A percentile compares a stretch with the other conserved stretches of the same genome.
Conservation (phyloP, 2,888 invertebrate species). For the Drosophila macrothrix region DNA sequence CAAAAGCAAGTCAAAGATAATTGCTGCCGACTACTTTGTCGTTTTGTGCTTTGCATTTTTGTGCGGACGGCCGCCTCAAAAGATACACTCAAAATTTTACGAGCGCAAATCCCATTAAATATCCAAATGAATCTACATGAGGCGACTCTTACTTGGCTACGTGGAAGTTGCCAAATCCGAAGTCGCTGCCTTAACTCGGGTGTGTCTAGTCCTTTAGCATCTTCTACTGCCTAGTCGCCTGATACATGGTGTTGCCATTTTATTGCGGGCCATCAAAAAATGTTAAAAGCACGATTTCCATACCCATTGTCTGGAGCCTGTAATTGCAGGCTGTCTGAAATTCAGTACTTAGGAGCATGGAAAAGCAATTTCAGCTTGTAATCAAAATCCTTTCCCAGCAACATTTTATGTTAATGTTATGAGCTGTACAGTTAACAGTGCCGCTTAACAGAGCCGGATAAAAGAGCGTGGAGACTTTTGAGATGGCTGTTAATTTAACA, state of each 20-base stretch:
- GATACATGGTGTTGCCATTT: conserved; percentile 42
- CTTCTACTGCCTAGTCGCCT: conserved; percentile 30
- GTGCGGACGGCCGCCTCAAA: conserved; percentile 18
- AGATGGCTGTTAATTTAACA: conserved; percentile 14
- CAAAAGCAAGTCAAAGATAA: conserved; percentile 76
- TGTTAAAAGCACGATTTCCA: conserved; percentile 62
- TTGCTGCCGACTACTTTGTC: conserved; percentile 68
- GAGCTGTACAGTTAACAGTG: conserved; percentile 6
- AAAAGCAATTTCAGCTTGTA: conserved; percentile 20
- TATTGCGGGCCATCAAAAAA: conserved; percentile 71
- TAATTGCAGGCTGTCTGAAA: conserved; percentile 57
- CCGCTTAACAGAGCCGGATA: neutral
- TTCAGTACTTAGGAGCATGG: conserved; percentile 11
- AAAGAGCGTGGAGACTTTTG: conserved; percentile 63
- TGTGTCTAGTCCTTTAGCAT: conserved; percentile 28
- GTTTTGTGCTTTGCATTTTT: conserved; percentile 61
- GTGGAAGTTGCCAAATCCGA: conserved; percentile 52
- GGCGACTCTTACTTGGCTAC: conserved; percentile 54
- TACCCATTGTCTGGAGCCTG: conserved; percentile 62
- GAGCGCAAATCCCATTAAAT: conserved; percentile 72
- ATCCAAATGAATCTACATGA: conserved; percentile 68
- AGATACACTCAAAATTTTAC: conserved; percentile 75
- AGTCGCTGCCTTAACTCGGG: conserved; percentile 11
- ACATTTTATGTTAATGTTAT: conserved; percentile 26
- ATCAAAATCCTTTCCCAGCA: conserved; percentile 17